Evolutionary conservation across 92 coral and sea anemone species (phyloP).

Genomic region (Pocillopora grandis): DNA sequence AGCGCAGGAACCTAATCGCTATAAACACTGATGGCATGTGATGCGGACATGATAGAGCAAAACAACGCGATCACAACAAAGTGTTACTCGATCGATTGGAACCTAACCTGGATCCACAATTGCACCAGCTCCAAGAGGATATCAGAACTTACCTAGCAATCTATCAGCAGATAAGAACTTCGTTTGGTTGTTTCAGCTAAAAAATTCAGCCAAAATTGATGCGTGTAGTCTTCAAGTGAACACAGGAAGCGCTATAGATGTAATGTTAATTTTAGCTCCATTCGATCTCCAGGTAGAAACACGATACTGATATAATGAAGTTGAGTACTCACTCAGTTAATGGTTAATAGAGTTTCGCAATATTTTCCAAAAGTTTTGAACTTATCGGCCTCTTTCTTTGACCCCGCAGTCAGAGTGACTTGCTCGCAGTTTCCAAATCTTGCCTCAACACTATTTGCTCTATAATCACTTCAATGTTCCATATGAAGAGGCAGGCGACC

Average conservation of each 20-base stretch:
- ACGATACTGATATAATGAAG: conserved; percentile 1
- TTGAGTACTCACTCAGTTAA: not conserved
- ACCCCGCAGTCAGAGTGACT: too few species aligned
- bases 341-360: not conserved
- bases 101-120: not conserved
- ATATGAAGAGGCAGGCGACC: too few species aligned
- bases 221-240: too few species aligned
- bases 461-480: too few species aligned
- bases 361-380: not conserved
- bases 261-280: conserved; percentile 7
- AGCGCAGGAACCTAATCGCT: not conserved
- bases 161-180: not conserved
- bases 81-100: not conserved
- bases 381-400: too few species aligned
- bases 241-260: conserved; percentile 1
- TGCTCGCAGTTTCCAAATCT: too few species aligned
- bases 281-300: conserved; percentile 5
- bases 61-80: not conserved
- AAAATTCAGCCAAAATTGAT: too few species aligned
- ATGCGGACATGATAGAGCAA: conserved; percentile 9
- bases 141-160: not conserved
- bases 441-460: too few species aligned
- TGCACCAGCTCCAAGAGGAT: not conserved
- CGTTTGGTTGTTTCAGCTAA: not conserved
- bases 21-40: not conserved